A percentile compares a stretch with the other conserved stretches of the same genome.
Evolutionary conservation across 2,113 vertebrate genomes (phyloP).

Genomic region (Lepisosteus osseus): DNA sequence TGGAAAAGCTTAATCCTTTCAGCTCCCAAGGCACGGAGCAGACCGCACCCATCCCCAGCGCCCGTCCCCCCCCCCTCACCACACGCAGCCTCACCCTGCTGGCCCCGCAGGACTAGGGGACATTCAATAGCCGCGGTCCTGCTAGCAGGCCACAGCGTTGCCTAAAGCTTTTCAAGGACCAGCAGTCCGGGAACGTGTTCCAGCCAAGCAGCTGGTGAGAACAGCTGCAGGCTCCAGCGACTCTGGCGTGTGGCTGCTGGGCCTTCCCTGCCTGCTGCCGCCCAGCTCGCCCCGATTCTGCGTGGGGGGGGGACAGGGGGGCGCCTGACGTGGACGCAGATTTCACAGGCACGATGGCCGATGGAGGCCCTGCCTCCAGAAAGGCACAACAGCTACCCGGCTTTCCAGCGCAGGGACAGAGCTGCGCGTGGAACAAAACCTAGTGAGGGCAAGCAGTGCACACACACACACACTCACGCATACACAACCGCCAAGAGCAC

Average conservation of each 20-base stretch:
- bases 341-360: no score
- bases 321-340: no score
- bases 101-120: not conserved
- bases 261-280: not conserved
- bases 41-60: not conserved
- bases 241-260: not conserved
- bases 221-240: not conserved
- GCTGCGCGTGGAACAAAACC: no score
- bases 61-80: not conserved
- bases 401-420: no score
- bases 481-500: not conserved
- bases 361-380: no score
- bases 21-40: no score
- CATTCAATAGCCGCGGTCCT: not conserved
- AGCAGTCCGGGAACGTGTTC: not conserved
- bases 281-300: not conserved
- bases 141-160: not conserved
- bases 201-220: not conserved
- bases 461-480: not conserved
- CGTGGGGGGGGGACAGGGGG: not conserved
- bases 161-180: not conserved
- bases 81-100: not conserved
- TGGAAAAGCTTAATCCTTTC: slow-evolving; percentile 4
- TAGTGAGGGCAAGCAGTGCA: not conserved
- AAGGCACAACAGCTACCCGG: no score